phyloP scores from a whole-genome alignment of 2,888 invertebrate species.

The Nymphalis polychloros region DNA sequence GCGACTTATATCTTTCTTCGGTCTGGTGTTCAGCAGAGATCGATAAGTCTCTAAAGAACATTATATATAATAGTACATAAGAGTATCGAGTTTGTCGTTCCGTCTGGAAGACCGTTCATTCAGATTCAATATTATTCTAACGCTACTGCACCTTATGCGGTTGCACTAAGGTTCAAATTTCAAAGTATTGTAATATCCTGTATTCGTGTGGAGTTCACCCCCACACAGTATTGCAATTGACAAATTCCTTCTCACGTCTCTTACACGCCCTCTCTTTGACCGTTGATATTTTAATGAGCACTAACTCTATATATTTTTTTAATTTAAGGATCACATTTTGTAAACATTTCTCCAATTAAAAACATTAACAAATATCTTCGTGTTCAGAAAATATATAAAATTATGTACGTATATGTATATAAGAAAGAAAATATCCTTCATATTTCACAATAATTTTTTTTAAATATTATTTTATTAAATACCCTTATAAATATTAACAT shows the following conservation, averaged over 20 bases:
- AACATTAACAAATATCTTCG: too few species aligned
- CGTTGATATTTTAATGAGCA: slow-evolving; percentile 20
- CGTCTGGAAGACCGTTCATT: slow-evolving; percentile 41
- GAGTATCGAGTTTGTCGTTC: slow-evolving; percentile 40
- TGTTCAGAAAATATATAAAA: too few species aligned
- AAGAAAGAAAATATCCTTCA: too few species aligned
- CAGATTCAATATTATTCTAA: slow-evolving; percentile 32
- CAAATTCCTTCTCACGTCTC: slow-evolving; percentile 30
- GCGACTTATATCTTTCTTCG: slow-evolving; percentile 28
- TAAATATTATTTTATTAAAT: too few species aligned
- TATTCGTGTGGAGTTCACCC: slow-evolving; percentile 25
- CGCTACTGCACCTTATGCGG: slow-evolving; percentile 20
- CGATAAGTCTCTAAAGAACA: slow-evolving; percentile 36
- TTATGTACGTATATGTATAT: too few species aligned
- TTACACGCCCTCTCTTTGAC: slow-evolving; percentile 16
- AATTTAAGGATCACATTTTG: too few species aligned
- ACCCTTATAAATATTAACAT: too few species aligned
- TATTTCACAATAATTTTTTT: too few species aligned
- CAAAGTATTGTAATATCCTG: neutral
- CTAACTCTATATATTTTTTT: slow-evolving; percentile 3
- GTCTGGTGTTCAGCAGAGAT: slow-evolving; percentile 33
- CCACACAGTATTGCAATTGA: slow-evolving; percentile 30
- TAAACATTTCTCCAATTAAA: too few species aligned
- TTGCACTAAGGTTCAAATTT: slow-evolving; percentile 29
- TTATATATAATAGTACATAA: slow-evolving; percentile 31